A percentile compares a stretch with the other conserved stretches of the same genome.
phyloP scores from a whole-genome alignment of 2,113 vertebrate species.

The Craseonycteris thonglongyai region DNA sequence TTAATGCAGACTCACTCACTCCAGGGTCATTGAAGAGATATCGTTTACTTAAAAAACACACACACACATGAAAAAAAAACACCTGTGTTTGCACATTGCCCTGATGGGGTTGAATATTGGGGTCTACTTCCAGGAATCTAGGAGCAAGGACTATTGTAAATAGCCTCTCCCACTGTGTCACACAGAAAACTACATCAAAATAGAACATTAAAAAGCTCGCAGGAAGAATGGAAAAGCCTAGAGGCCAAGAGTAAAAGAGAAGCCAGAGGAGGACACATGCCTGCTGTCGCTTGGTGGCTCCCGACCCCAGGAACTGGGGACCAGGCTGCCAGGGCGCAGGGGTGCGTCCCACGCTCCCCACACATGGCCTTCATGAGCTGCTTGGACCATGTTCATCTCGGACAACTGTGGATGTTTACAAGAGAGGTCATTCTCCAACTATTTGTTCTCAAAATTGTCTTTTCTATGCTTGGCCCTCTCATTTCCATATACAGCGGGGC shows the following conservation, averaged over 20 bases:
- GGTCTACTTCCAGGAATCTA: background rate
- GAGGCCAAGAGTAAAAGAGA: background rate
- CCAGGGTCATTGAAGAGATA: background rate
- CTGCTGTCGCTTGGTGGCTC: fast-evolving
- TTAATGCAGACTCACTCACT: background rate
- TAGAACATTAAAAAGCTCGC: background rate
- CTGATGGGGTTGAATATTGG: background rate
- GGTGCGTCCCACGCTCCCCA: fast-evolving
- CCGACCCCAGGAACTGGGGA: fast-evolving
- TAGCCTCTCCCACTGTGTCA: background rate
- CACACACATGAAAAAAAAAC: too few species aligned
- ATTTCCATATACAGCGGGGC: background rate
- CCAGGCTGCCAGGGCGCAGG: background rate
- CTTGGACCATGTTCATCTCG: background rate
- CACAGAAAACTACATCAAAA: background rate
- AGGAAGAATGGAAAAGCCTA: background rate
- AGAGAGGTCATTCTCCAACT: too few species aligned
- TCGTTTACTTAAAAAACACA: background rate
- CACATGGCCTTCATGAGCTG: fast-evolving
- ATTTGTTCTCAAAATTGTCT: background rate
- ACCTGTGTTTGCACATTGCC: background rate
- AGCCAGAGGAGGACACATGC: background rate
- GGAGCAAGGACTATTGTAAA: background rate
- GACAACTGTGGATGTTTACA: too few species aligned
- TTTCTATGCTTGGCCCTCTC: background rate